These are phyloP conservation scores for Zoanthus solanderi DNA, from an alignment of 92 coral and sea anemone genomes.

Conservation along the genomic window DNA sequence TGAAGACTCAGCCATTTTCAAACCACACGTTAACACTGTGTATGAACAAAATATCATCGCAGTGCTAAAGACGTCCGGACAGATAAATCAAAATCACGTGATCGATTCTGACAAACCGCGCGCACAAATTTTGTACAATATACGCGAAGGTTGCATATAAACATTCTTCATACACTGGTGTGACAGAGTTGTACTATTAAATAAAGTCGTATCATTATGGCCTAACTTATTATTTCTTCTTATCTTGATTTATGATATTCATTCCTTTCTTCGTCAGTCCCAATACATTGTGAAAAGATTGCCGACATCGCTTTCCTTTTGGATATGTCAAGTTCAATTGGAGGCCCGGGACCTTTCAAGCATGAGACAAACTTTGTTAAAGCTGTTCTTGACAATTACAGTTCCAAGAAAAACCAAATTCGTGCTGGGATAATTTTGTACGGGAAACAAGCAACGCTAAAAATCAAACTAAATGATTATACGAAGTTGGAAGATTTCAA, in stretches of 20 bases:
- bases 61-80: too few species aligned
- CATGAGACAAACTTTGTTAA: slow-evolving; percentile 33
- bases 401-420: slow-evolving; percentile 3
- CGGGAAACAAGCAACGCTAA: slow-evolving; percentile 10
- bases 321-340: slow-evolving; percentile 46
- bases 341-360: neutral
- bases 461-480: slow-evolving; percentile 26
- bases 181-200: too few species aligned
- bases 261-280: slow-evolving; percentile 7
- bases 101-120: too few species aligned
- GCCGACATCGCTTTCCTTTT: slow-evolving; percentile 35
- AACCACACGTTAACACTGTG: too few species aligned
- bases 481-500: slow-evolving; percentile 11
- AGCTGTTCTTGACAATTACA: slow-evolving; percentile 23
- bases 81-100: too few species aligned
- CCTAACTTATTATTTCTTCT: neutral
- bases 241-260: neutral
- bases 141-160: too few species aligned
- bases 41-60: too few species aligned
- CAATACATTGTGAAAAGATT: slow-evolving; percentile 30
- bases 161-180: too few species aligned
- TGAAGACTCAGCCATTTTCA: too few species aligned
- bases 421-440: slow-evolving; percentile 29
- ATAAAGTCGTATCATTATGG: neutral
- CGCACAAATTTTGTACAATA: too few species aligned